Base-by-base conservation (phyloP, 1,140 invertebrate genomes). In the Platorchestia sp. region DNA sequence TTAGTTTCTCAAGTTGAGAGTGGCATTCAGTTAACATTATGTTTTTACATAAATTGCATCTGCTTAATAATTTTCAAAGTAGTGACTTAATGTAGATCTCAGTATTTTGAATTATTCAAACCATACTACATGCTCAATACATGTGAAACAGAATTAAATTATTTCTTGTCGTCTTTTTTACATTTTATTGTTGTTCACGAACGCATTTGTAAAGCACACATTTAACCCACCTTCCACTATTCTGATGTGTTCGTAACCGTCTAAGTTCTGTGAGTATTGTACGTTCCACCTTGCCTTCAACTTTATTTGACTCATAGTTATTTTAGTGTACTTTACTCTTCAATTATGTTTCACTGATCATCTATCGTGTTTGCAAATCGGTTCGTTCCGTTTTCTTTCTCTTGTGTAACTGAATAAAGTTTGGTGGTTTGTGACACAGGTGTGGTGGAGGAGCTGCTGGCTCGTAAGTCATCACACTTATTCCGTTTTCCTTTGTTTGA, bases 401-500 rank as follows among this genome's bases (percentile, higher is more conserved):
- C 27, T 36, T 75, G 59, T 19, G 59, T 75, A 3, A 14, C 59
- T 75, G 14, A 75, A 75, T 75, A 27, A 75, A 75, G 59, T 75
- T 36, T 27, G 87, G 36, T 89, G 41, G 87, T 89, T 36, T 19
- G 6, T 0, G 27, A 41, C 87, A 41, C 91, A 93, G 91, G 91
- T 93, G 91, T 93, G 43, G 91, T 93, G 43, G 91, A 93, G 91
- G 91, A 93, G 91, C 91, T 93, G 44, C 40, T 93, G 43, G 91
- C 91, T 95, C 89, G 47, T 86, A 44, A 75, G 53, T 95, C 41
- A 95, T 96, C 87, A 75, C 59, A 14, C 36, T 75, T 10, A 75
- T 36, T 75, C 36, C 59, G 59, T 75, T 75, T 75, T 75, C 59
- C 27, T 75, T 75, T 75, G 59, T 75, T 75, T 75, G 14, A 75